Conservation (phyloP, 2,888 invertebrate genomes). For the Chymomyza caudatula region DNA sequence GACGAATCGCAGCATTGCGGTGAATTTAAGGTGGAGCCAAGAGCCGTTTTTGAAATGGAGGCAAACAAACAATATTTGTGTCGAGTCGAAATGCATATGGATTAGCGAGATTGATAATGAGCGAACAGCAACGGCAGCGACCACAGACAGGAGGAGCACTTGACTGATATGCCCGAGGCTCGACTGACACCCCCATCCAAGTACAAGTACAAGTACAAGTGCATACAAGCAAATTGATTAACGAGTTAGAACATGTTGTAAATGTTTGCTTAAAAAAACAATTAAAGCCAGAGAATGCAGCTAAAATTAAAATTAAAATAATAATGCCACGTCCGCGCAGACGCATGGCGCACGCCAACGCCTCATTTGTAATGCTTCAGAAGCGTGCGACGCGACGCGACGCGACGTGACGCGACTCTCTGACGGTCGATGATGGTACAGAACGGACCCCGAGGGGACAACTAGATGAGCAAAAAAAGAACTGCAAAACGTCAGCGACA, state of each 20-base stretch:
- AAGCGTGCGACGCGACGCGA: background rate
- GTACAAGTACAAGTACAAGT: background rate
- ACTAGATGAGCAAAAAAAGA: slow-evolving; percentile 28
- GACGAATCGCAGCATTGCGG: background rate
- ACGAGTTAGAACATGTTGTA: slow-evolving; percentile 37
- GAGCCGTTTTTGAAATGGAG: slow-evolving; percentile 1
- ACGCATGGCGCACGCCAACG: slow-evolving; percentile 62
- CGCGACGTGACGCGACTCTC: background rate
- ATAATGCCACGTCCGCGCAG: slow-evolving; percentile 14
- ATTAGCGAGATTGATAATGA: slow-evolving; percentile 10
- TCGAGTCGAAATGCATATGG: slow-evolving; percentile 11
- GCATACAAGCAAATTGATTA: slow-evolving; percentile 35
- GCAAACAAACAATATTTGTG: background rate
- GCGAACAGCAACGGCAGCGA: background rate
- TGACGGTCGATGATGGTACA: background rate
- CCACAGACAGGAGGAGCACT: background rate
- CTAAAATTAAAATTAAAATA: slow-evolving; percentile 41
- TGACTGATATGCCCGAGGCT: background rate
- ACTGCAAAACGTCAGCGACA: slow-evolving; percentile 7
- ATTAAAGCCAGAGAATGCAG: slow-evolving; percentile 40
- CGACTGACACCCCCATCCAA: background rate
- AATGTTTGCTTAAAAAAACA: slow-evolving; percentile 61
- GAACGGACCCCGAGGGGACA: background rate
- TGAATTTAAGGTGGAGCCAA: slow-evolving; percentile 2
- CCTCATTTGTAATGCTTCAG: slow-evolving; percentile 68